Conservation (phyloP, 2,113 vertebrate species). For the Zingel zingel region DNA sequence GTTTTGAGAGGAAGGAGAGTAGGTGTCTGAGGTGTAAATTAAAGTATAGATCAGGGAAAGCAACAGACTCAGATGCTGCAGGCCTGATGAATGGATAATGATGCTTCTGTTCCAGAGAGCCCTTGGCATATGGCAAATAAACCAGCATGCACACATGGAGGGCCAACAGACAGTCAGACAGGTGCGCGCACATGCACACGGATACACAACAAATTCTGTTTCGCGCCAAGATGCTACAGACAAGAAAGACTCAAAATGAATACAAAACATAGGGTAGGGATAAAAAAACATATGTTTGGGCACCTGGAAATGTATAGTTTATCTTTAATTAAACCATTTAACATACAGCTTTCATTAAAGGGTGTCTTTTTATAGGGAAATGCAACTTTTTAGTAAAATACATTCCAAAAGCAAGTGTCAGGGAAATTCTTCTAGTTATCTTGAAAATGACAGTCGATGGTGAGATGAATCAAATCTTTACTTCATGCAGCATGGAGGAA, state of each 20-base stretch:
- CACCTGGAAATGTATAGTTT: constrained; percentile 1
- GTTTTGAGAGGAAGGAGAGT: constrained; percentile 43
- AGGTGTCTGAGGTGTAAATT: constrained; percentile 65
- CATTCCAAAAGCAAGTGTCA: not conserved
- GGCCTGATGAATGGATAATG: constrained; percentile 71
- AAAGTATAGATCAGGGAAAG: constrained; percentile 62
- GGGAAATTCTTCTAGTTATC: not conserved
- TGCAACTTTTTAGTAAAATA: not conserved
- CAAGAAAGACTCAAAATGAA: constrained; percentile 55
- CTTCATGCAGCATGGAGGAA: too few relatives aligned
- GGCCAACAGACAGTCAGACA: constrained; percentile 55
- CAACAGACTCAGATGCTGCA: constrained; percentile 53
- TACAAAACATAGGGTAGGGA: constrained; percentile 29
- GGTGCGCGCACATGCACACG: constrained; percentile 30
- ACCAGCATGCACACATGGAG: constrained; percentile 46
- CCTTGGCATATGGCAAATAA: constrained; percentile 70
- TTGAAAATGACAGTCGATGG: too few relatives aligned
- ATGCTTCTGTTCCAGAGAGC: constrained; percentile 58
- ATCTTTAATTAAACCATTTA: not conserved
- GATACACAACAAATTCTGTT: constrained; percentile 23
- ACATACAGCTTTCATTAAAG: not conserved
- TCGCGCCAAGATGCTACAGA: constrained; percentile 39
- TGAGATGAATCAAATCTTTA: too few relatives aligned
- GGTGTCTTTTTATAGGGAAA: not conserved
- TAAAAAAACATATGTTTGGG: constrained; percentile 2